phyloP scores from a whole-genome alignment of 2,113 vertebrate species.

The Peromyscus maniculatus region DNA sequence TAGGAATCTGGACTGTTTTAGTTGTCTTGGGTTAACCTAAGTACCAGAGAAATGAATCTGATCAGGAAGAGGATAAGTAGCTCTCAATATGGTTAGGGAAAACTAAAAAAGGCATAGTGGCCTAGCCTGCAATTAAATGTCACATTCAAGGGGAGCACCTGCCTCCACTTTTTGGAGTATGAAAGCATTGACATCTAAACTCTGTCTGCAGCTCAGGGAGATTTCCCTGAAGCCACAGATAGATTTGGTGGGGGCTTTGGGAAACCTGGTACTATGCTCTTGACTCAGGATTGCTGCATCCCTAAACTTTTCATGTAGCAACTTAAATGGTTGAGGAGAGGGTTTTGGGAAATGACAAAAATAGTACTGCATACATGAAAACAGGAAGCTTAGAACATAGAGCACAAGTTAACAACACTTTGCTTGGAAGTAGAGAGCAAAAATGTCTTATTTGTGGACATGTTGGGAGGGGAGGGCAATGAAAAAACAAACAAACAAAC shows the following conservation, averaged over 20 bases:
- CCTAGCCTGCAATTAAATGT: neutral
- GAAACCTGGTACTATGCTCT: neutral
- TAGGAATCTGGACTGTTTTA: neutral
- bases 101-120: neutral
- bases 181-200: neutral
- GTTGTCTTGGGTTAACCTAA: slow-evolving; percentile 36
- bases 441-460: slow-evolving; percentile 9
- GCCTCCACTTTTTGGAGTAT: neutral
- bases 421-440: neutral
- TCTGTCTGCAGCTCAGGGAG: neutral
- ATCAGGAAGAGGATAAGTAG: neutral
- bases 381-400: neutral
- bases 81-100: neutral
- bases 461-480: neutral
- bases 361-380: neutral
- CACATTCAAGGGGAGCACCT: neutral
- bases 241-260: neutral
- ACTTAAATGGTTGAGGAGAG: slow-evolving; percentile 7
- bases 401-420: neutral
- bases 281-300: neutral
- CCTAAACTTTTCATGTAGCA: slow-evolving; percentile 25
- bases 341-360: neutral
- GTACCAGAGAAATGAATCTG: neutral
- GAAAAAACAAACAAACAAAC: neutral
- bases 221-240: neutral